Evolutionary conservation across 2,113 vertebrate species (phyloP).

Genomic region (Chaetura pelagica): DNA sequence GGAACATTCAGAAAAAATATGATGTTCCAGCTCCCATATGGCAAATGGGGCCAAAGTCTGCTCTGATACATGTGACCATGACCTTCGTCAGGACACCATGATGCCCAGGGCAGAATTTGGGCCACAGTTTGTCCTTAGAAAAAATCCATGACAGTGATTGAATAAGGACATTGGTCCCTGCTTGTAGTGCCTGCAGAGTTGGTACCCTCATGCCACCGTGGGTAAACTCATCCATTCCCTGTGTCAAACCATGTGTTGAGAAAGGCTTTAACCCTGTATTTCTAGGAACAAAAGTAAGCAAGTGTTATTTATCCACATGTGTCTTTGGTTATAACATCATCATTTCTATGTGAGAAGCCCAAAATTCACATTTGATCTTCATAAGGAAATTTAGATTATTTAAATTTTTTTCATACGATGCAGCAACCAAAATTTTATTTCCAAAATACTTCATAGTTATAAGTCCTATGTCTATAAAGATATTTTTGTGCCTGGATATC

Average conservation of each 20-base stretch:
- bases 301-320: fast-evolving
- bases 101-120: not conserved
- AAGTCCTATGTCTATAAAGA: not conserved
- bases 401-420: not conserved
- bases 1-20: not conserved
- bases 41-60: conserved; percentile 57
- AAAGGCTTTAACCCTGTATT: not conserved
- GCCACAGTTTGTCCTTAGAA: not conserved
- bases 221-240: fast-evolving
- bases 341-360: not conserved
- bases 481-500: not conserved
- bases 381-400: fast-evolving
- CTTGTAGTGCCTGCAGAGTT: not conserved
- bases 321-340: not conserved
- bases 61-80: conserved; percentile 1
- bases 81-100: not conserved
- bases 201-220: not conserved
- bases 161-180: fast-evolving
- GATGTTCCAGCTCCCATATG: conserved; percentile 49
- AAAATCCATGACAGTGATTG: not conserved
- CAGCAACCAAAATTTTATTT: not conserved
- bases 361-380: not conserved
- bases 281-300: not conserved
- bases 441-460: not conserved
- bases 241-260: not conserved